phyloP scores from a whole-genome alignment of 2,888 invertebrate genomes.

The Ellobium chinense region DNA sequence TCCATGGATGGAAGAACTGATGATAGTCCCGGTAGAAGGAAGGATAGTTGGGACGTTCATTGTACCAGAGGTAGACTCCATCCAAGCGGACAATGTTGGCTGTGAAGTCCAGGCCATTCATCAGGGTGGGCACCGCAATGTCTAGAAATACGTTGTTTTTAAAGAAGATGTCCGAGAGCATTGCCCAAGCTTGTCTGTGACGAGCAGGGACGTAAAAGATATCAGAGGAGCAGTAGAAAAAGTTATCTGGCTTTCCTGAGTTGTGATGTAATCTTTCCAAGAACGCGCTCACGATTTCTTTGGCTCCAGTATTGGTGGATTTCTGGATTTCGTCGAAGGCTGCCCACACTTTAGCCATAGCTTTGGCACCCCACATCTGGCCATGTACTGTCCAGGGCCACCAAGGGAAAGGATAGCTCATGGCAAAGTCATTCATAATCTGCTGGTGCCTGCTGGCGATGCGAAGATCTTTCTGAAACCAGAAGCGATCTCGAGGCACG shows the following conservation, averaged over 20 bases:
- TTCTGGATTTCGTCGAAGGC: background rate
- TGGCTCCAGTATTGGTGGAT: background rate
- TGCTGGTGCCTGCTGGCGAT: slow-evolving; percentile 13
- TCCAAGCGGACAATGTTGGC: slow-evolving; percentile 16
- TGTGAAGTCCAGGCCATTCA: slow-evolving; percentile 32
- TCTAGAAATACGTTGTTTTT: slow-evolving; percentile 17
- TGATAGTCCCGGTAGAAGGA: background rate
- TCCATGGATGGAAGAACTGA: slow-evolving; percentile 22
- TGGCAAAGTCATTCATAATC: slow-evolving; percentile 13
- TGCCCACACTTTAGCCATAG: slow-evolving; percentile 1
- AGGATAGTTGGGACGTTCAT: slow-evolving; percentile 11
- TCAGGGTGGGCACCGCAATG: slow-evolving; percentile 31
- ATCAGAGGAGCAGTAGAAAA: slow-evolving; percentile 24
- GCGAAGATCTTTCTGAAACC: slow-evolving; percentile 34
- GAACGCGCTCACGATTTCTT: slow-evolving; percentile 2
- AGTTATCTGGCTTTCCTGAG: slow-evolving; percentile 4
- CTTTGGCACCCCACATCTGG: slow-evolving; percentile 11
- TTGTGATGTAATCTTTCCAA: slow-evolving; percentile 15
- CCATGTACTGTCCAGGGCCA: slow-evolving; percentile 27
- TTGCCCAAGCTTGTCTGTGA: background rate
- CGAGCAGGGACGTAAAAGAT: slow-evolving; percentile 28
- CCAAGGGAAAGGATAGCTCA: slow-evolving; percentile 16
- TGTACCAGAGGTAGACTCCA: slow-evolving; percentile 33
- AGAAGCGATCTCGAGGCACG: slow-evolving; percentile 22
- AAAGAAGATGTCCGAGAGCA: slow-evolving; percentile 8